Evolutionary conservation across 2,888 invertebrate species (phyloP).

Genomic region (Agrilus biguttatus): DNA sequence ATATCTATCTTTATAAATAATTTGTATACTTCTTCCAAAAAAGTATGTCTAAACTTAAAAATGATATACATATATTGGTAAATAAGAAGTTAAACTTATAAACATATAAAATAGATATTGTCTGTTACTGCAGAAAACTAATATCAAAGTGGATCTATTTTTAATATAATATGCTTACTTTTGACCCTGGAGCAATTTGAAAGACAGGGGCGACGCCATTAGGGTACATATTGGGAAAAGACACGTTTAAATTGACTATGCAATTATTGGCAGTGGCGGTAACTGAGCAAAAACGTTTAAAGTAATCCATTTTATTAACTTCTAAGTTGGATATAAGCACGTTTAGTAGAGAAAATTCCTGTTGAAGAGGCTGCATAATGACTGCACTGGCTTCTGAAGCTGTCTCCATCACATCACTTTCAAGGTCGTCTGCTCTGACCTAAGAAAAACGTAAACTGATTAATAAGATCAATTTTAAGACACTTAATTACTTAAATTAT

Average conservation of each 20-base stretch:
- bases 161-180: no score
- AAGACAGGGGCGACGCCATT: conserved; percentile 51
- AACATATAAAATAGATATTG: no score
- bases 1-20: no score
- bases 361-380: conserved; percentile 42
- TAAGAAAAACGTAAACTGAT: no score
- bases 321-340: conserved; percentile 60
- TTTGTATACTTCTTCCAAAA: no score
- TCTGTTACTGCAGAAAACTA: no score
- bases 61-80: no score
- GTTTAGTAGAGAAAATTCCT: conserved; percentile 63
- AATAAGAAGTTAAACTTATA: no score
- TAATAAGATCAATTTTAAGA: no score
- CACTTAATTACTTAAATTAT: no score
- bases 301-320: conserved; percentile 37
- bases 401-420: conserved; percentile 5
- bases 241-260: conserved; percentile 14
- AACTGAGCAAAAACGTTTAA: conserved; percentile 42
- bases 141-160: no score
- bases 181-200: conserved; percentile 49
- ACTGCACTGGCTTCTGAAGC: conserved; percentile 5
- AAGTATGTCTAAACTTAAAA: no score
- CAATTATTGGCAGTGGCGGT: conserved; percentile 35
- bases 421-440: conserved; percentile 1
- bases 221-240: conserved; percentile 63